These are phyloP conservation scores for Acronicta leporina DNA, from an alignment of 2,888 invertebrate genomes.

Conservation along the genomic window DNA sequence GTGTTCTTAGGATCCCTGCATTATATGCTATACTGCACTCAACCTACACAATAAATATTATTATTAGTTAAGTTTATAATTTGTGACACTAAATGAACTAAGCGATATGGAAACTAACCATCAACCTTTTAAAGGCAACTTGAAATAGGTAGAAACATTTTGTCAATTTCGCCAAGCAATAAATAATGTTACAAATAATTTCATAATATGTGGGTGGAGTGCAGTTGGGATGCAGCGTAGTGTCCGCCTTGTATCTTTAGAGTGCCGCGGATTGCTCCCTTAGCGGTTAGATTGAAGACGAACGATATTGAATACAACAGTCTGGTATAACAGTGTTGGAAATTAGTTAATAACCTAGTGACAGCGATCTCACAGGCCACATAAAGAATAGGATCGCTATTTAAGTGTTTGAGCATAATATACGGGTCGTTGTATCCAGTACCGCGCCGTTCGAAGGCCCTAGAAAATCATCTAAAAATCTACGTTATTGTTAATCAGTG, in stretches of 20 bases:
- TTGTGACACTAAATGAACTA: conserved; percentile 14
- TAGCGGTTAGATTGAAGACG: conserved; percentile 82
- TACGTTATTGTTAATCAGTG: conserved; percentile 88
- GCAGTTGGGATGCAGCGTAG: conserved; percentile 78
- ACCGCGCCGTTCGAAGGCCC: conserved; percentile 77
- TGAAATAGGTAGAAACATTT: conserved; percentile 15
- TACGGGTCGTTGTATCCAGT: conserved; percentile 74
- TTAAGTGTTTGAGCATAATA: conserved; percentile 1
- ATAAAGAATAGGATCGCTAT: background rate
- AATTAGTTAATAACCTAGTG: conserved; percentile 2
- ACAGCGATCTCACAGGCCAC: conserved; percentile 2
- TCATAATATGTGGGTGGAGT: conserved; percentile 60
- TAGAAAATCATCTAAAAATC: conserved; percentile 82
- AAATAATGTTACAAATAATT: conserved; percentile 21
- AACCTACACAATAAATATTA: conserved; percentile 50
- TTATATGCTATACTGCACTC: conserved; percentile 73
- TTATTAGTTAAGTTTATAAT: conserved; percentile 22
- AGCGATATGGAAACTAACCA: conserved; percentile 14
- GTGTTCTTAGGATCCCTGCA: conserved; percentile 82
- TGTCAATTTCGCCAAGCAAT: conserved; percentile 40
- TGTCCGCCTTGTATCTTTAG: conserved; percentile 84
- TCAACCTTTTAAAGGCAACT: conserved; percentile 2
- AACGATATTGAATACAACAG: conserved; percentile 76
- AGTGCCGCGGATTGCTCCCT: conserved; percentile 82
- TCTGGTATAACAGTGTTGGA: conserved; percentile 19